Base-by-base conservation (phyloP, 2,113 vertebrate species). In the Thryonomys swinderianus region DNA sequence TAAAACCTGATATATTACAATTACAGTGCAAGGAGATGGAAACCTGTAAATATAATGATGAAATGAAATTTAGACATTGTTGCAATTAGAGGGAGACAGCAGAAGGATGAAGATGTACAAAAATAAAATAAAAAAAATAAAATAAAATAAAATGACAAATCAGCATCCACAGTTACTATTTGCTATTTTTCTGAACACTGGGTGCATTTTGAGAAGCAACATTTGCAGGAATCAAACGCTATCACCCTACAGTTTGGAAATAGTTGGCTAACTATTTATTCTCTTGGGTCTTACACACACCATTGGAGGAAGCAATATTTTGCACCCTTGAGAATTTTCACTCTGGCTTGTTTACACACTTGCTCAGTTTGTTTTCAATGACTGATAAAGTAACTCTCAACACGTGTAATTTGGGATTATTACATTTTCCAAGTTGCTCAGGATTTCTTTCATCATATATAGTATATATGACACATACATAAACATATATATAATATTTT, bases 281-380 rank as follows among this genome's bases (percentile, higher is more conserved):
- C 37, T 89, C 27, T 71, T 51, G 45, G 83, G 17, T 78, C 37
- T 32, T 86, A 83, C 48, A 62, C 48, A 62, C 71, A 45, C 8
- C 53, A 34, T 95, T 91, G 79, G 73, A 78, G n/a, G 48, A 93
- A 84, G 73, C 40, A 84, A 32, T 88, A n/a, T 85, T 91, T 93
- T 34, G 13, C 3, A 84, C 17, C n/a, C 45, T 84, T 87, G 73
- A 84, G 79, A 85, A 59, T 90, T 59, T 80, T 34, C 37, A 14
- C 51, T 62, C 27, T 13, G 23, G 30, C 42, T 93, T 40, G 64
- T 30, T 42, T 32, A 85, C 17, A 79, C 1, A 48, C 7, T 61
- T 3, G 12, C 30, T 88, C 40, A 73, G 3, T 71, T 40, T 74
- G 51, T 53, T 89, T 85, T 42, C 27, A 80, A 61, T 88, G n/a